A percentile compares a stretch with the other conserved stretches of the same genome.
These are phyloP conservation scores for Hydrocynus forskahlii DNA, from an alignment of 2,797 vertebrate genomes.

Conservation along the genomic window DNA sequence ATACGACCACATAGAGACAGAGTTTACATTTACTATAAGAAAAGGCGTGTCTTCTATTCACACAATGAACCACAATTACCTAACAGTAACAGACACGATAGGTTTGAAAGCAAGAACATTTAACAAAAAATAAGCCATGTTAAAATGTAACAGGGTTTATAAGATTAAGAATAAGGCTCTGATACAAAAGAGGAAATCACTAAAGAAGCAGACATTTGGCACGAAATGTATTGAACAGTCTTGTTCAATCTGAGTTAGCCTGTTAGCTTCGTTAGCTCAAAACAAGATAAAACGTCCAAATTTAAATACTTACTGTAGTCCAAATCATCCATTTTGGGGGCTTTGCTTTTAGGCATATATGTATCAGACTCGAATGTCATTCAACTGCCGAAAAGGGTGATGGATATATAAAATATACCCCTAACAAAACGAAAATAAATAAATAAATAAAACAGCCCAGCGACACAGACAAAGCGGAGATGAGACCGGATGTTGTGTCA, in stretches of 20 bases:
- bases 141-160: background rate
- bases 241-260: conserved; percentile 20
- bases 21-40: background rate
- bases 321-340: conserved; percentile 87
- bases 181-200: background rate
- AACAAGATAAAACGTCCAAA: conserved; percentile 14
- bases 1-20: background rate
- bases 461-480: conserved; percentile 81
- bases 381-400: conserved; percentile 73
- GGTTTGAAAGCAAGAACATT: background rate
- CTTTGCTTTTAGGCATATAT: conserved; percentile 89
- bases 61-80: background rate
- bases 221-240: background rate
- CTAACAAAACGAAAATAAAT: conserved; percentile 68
- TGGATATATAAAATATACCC: conserved; percentile 84
- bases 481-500: conserved; percentile 71
- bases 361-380: conserved; percentile 86
- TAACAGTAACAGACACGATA: background rate
- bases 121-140: background rate
- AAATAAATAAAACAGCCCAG: conserved; percentile 68
- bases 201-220: background rate
- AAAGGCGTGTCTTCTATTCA: background rate
- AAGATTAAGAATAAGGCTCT: background rate
- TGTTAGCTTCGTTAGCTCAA: conserved; percentile 11
- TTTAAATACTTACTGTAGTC: conserved; percentile 83